Evolutionary conservation across 1,140 invertebrate genomes (phyloP), one percentile per base, ranked within the genome.

Genomic region (Triops longicaudatus): DNA sequence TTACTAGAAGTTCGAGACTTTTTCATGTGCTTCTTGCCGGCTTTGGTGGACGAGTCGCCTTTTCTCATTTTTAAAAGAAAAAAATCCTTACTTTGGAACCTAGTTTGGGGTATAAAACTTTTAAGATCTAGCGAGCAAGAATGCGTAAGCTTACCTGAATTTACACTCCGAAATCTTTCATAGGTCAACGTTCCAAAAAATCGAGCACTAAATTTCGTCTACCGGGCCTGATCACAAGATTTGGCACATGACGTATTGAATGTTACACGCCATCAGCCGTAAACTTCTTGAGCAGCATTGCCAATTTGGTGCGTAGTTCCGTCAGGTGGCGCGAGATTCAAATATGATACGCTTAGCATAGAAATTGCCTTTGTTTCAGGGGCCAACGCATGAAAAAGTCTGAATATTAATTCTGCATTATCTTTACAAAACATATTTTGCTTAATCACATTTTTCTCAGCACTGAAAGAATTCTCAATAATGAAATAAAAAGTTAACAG

Each of bases 1-100:
- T 63, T 63, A 63, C 50, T 63, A 6, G 50, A 63, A 63, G 14
- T 63, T 63, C 50, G 14, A 22, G 14, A n/a, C 50, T 63, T 63
- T 63, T 63, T 63, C 50, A 63, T 63, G 50, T 63, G 50, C 50
- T 63, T 63, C 50, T 63, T 63, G 50, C 50, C 50, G 50, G 50
- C 50, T 63, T 63, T 63, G 50, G 50, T 63, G 50, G 50, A 63
- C 50, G 50, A 63, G 22, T 63, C 50, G 14, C 50, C 50, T 63
- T 22, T 63, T 63, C 50, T 63, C 50, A 63, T 63, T 63, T 63
- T 63, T 63, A 14, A n/a, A 63, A n/a, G 17, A 6, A 63, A 63
- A 63, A 63, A 63, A 63, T 6, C 14, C 22, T 5, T 63, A 14
- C 6, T 5, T 63, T 63, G 50, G 50, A 37, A 37, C 31, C 31